Evolutionary conservation across 2,888 invertebrate genomes (phyloP).

Genomic region (Sarcophaga carnaria): DNA sequence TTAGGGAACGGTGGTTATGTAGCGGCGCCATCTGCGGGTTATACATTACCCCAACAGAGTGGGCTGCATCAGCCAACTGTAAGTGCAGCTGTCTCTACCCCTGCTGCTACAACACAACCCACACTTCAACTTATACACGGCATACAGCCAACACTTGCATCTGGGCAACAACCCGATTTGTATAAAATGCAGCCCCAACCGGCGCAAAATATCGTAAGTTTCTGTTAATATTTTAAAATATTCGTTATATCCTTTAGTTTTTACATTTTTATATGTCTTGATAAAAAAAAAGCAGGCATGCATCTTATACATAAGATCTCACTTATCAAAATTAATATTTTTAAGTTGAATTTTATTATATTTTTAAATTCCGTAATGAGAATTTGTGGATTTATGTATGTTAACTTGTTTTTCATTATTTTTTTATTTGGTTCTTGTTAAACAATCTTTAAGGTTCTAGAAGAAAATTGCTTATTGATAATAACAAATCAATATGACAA

Average conservation of each 20-base stretch:
- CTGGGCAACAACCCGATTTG: conserved; percentile 77
- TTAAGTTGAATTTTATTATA: not conserved
- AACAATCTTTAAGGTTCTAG: not conserved
- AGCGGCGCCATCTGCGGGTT: conserved; percentile 80
- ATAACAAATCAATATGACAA: too few species aligned
- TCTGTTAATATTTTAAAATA: not conserved
- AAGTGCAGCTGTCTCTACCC: conserved; percentile 33
- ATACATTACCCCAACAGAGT: conserved; percentile 77
- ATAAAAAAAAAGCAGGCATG: conserved; percentile 6
- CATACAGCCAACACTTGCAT: conserved; percentile 78
- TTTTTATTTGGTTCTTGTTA: conserved; percentile 1
- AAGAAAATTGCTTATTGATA: too few species aligned
- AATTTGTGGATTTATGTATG: conserved; percentile 5
- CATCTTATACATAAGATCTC: conserved; percentile 20
- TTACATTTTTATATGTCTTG: conserved; percentile 12
- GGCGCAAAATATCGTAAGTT: conserved; percentile 78
- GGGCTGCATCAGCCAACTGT: conserved; percentile 69
- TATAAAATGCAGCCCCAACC: conserved; percentile 80
- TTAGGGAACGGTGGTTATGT: conserved; percentile 80
- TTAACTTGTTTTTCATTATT: conserved; percentile 3
- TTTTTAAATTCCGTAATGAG: not conserved
- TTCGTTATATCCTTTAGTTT: not conserved
- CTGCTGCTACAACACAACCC: conserved; percentile 54
- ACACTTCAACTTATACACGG: conserved; percentile 76
- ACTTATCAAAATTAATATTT: not conserved